A percentile compares a stretch with the other conserved stretches of the same genome.
Conservation (phyloP, 2,113 vertebrate species). For the Plectropomus leopardus region DNA sequence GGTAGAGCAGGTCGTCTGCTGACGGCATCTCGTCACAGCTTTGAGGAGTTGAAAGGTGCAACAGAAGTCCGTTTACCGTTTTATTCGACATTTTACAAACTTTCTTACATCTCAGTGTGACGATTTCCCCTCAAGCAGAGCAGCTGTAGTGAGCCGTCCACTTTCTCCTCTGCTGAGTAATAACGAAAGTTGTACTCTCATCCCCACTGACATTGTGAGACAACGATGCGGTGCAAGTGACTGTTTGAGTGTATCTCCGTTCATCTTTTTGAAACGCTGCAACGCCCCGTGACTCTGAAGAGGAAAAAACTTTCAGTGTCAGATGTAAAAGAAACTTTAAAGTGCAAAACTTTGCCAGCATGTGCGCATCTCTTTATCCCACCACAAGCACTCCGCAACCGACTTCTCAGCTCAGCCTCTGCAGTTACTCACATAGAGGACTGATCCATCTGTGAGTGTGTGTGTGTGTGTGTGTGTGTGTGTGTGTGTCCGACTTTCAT, state of each 20-base stretch:
- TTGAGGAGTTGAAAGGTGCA: too few relatives aligned
- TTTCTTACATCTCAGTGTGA: background rate
- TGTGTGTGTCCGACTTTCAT: slow-evolving; percentile 23
- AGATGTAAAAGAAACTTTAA: slow-evolving; percentile 27
- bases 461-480: background rate
- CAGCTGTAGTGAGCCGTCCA: slow-evolving; percentile 17
- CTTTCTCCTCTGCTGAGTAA: slow-evolving; percentile 67
- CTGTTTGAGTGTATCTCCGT: slow-evolving; percentile 58
- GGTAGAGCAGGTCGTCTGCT: too few relatives aligned
- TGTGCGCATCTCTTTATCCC: slow-evolving; percentile 8
- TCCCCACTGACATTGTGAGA: slow-evolving; percentile 58
- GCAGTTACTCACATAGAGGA: slow-evolving; percentile 28
- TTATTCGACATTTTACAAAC: background rate
- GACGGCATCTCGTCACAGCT: too few relatives aligned
- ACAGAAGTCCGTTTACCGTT: too few relatives aligned
- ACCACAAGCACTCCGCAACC: slow-evolving; percentile 33
- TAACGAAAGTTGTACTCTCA: slow-evolving; percentile 45
- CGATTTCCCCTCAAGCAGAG: background rate
- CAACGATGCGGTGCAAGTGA: slow-evolving; percentile 33
- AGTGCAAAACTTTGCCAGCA: background rate
- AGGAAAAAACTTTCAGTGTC: slow-evolving; percentile 40
- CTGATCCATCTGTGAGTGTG: slow-evolving; percentile 20
- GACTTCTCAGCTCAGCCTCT: slow-evolving; percentile 41
- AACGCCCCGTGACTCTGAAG: slow-evolving; percentile 11
- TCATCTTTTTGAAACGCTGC: slow-evolving; percentile 39